Percentiles rank a stretch among this genome's conserved stretches.
Evolutionary conservation across 1,140 invertebrate species (phyloP).

Genomic region (Bombus pyrosoma): DNA sequence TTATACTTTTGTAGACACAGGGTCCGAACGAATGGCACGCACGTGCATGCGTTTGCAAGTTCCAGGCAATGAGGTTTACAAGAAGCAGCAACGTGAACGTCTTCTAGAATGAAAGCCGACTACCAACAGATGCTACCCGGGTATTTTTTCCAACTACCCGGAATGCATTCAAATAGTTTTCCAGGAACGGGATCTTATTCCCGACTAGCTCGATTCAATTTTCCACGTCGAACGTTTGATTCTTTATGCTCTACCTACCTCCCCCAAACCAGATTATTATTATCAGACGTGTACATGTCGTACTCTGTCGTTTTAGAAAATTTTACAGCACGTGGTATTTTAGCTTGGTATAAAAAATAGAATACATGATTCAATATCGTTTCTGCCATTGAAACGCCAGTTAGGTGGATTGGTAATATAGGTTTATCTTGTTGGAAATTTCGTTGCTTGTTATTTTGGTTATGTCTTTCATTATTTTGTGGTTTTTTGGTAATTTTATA

Average conservation of each 20-base stretch:
- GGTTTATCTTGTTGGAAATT: background rate
- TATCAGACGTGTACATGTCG: background rate
- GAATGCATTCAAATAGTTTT: slow-evolving; percentile 20
- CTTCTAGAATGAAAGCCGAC: slow-evolving; percentile 54
- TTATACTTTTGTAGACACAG: slow-evolving; percentile 53
- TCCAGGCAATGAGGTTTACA: slow-evolving; percentile 53
- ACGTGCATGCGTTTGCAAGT: slow-evolving; percentile 64
- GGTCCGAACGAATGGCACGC: slow-evolving; percentile 65
- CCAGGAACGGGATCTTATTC: slow-evolving; percentile 1
- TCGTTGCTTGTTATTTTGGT: too few species aligned
- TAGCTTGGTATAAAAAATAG: background rate
- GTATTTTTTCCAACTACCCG: slow-evolving; percentile 32
- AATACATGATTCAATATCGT: too few species aligned
- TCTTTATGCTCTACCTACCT: background rate
- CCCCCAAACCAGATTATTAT: background rate
- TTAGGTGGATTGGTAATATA: too few species aligned
- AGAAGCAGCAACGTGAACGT: slow-evolving; percentile 62
- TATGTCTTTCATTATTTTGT: background rate
- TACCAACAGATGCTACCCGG: slow-evolving; percentile 52
- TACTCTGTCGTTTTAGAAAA: background rate
- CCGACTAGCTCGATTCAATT: slow-evolving; percentile 10
- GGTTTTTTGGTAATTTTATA: background rate
- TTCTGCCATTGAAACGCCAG: too few species aligned
- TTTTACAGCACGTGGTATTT: background rate
- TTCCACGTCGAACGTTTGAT: background rate